Percentiles rank a stretch among this genome's conserved stretches.
phyloP scores from a whole-genome alignment of 23 tunicate species.

The Corella eumyota region DNA sequence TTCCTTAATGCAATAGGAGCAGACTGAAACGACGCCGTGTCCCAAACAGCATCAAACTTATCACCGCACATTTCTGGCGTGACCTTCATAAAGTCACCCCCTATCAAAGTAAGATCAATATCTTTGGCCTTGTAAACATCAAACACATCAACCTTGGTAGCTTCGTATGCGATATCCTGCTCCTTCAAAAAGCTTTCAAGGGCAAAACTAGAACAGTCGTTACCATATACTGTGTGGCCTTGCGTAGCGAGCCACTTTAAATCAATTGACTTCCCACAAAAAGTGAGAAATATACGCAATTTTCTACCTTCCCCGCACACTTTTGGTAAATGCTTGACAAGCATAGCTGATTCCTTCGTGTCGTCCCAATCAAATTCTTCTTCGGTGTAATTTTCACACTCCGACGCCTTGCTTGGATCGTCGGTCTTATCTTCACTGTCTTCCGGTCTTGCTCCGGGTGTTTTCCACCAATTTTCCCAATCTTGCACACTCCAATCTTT shows the following conservation, averaged over 20 bases:
- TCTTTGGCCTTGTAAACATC: conserved; percentile 18
- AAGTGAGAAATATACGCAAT: conserved; percentile 34
- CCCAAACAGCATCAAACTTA: conserved; percentile 57
- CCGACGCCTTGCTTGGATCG: conserved; percentile 5
- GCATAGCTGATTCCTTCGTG: too few relatives aligned
- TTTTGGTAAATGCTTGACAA: conserved; percentile 20
- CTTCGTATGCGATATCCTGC: conserved; percentile 39
- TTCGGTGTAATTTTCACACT: conserved; percentile 16
- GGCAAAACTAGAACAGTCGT: conserved; percentile 65
- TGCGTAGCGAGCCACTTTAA: conserved; percentile 51
- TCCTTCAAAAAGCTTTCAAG: conserved; percentile 35
- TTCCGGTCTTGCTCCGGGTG: conserved; percentile 14
- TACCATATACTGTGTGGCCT: conserved; percentile 41
- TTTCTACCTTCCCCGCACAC: conserved; percentile 1
- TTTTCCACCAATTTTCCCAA: conserved; percentile 68
- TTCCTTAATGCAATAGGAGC: conserved; percentile 13
- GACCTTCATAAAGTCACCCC: conserved; percentile 55
- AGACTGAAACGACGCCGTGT: conserved; percentile 43
- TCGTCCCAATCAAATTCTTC: too few relatives aligned
- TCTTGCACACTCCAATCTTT: conserved; percentile 35
- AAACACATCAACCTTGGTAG: conserved; percentile 2
- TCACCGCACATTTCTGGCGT: conserved; percentile 23
- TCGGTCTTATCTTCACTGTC: conserved; percentile 5
- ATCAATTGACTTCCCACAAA: conserved; percentile 74
- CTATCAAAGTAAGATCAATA: conserved; percentile 19